Evolutionary conservation across 1,140 invertebrate species (phyloP).

Genomic region (Palaemon carinicauda): DNA sequence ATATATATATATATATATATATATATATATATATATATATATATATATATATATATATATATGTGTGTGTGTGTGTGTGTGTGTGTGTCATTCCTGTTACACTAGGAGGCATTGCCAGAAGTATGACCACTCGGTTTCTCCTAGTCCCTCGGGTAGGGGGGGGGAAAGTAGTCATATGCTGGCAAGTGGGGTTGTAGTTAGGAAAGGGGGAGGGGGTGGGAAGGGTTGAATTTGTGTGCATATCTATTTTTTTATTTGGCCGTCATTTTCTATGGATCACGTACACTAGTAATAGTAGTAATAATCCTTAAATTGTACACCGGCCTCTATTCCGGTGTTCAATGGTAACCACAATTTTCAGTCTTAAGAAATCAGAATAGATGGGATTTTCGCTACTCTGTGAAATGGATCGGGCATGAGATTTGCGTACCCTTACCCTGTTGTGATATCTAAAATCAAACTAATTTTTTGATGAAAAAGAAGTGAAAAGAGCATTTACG

Average conservation of each 20-base stretch:
- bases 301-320: background rate
- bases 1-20: background rate
- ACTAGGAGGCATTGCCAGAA: no score
- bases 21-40: background rate
- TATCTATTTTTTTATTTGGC: no score
- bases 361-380: background rate
- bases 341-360: background rate
- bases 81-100: background rate
- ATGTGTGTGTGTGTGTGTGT: background rate
- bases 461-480: no score
- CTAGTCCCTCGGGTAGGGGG: no score
- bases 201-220: no score
- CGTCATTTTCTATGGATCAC: background rate
- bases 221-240: no score
- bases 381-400: background rate
- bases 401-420: background rate
- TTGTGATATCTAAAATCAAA: no score
- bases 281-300: background rate
- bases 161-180: no score
- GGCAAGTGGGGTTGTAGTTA: no score
- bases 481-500: no score
- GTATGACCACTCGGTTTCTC: no score
- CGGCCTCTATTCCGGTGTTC: no score
- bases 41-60: background rate
- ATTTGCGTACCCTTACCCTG: background rate